Evolutionary conservation across 2,113 vertebrate species (phyloP).

Genomic region (Erythrocebus patas): DNA sequence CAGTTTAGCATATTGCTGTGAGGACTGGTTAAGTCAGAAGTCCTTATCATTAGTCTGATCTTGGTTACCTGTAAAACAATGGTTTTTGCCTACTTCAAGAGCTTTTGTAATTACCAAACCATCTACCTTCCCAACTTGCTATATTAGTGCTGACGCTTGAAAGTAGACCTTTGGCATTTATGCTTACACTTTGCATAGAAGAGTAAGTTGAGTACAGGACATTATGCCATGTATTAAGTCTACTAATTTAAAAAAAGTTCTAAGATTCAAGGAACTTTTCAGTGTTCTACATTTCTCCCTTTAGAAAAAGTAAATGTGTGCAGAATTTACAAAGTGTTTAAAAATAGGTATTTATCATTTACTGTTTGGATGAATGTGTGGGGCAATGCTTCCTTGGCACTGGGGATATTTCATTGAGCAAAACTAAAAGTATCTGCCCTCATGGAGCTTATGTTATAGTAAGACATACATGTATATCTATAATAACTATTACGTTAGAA

Average conservation of each 20-base stretch:
- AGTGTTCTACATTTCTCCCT: neutral
- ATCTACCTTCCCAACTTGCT: neutral
- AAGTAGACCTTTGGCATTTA: neutral
- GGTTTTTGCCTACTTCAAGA: neutral
- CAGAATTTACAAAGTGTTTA: neutral
- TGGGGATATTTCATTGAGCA: neutral
- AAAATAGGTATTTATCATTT: neutral
- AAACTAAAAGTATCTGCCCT: neutral
- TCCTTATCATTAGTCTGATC: neutral
- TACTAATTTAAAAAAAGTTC: neutral
- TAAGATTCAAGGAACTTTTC: neutral
- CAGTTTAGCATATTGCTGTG: neutral
- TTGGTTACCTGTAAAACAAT: constrained; percentile 9
- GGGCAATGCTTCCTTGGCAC: neutral
- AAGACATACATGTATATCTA: neutral
- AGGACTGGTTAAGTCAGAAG: neutral
- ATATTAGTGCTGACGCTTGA: neutral
- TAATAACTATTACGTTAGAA: neutral
- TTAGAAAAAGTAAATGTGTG: constrained; percentile 25
- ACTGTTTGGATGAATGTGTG: neutral
- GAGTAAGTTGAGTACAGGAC: neutral
- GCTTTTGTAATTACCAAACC: neutral
- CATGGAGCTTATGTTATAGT: neutral
- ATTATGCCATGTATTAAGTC: neutral
- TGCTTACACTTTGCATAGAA: neutral